phyloP scores from a whole-genome alignment of 1,140 invertebrate species.

The Philotrypesis tridentata region DNA sequence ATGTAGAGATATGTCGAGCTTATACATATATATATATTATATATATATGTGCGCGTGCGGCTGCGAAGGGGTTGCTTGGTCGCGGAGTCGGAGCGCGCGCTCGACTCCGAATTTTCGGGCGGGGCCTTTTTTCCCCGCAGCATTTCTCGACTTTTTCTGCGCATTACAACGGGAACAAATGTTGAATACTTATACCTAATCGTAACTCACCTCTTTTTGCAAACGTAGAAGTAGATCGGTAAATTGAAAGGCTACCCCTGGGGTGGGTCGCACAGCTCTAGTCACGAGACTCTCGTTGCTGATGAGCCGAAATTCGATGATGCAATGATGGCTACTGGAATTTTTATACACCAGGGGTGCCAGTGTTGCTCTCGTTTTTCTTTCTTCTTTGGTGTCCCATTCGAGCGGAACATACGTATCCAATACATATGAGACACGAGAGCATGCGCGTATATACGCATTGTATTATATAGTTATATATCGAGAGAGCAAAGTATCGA shows the following conservation, averaged over 20 bases:
- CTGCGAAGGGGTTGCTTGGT: neutral
- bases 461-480: no score
- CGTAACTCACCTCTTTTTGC: no score
- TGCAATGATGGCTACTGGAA: conserved; percentile 26
- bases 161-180: neutral
- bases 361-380: conserved; percentile 36
- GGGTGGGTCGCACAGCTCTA: neutral
- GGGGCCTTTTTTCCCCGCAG: neutral
- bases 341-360: conserved; percentile 36
- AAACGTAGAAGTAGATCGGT: no score
- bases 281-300: neutral
- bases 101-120: neutral
- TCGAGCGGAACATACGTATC: conserved; percentile 19
- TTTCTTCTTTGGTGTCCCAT: conserved; percentile 19
- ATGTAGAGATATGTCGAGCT: neutral
- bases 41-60: neutral
- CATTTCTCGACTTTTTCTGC: neutral
- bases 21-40: neutral
- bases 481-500: neutral
- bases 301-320: conserved; percentile 6
- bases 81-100: neutral
- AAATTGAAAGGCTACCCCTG: no score
- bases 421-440: neutral
- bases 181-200: no score
- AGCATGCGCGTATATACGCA: conserved; percentile 31